Conservation (phyloP, 2,113 vertebrate genomes). For the Colistium nudipinnis region DNA sequence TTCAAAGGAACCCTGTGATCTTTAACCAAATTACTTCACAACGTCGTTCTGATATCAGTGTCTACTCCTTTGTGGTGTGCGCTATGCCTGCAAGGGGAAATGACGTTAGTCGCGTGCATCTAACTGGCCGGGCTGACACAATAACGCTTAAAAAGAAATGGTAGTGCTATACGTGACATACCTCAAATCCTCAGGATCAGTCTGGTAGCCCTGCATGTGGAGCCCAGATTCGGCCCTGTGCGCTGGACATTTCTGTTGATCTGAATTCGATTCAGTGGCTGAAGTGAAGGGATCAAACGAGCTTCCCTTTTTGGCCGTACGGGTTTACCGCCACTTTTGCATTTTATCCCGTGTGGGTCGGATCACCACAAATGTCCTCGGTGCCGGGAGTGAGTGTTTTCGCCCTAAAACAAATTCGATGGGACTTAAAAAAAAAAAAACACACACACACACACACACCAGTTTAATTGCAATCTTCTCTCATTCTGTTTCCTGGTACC, state of each 20-base stretch:
- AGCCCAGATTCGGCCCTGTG: background rate
- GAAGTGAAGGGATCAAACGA: no score
- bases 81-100: background rate
- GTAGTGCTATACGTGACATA: background rate
- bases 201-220: conserved; percentile 16
- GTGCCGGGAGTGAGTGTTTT: conserved; percentile 23
- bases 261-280: conserved; percentile 1
- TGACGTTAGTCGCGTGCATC: conserved; percentile 1
- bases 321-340: conserved; percentile 23
- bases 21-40: conserved; percentile 27
- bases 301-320: no score
- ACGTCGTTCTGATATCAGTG: conserved; percentile 2
- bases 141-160: conserved; percentile 1
- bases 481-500: conserved; percentile 88
- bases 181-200: background rate
- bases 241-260: conserved; percentile 25
- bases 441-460: conserved; percentile 6
- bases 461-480: conserved; percentile 88
- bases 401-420: conserved; percentile 25
- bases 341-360: conserved; percentile 15
- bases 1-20: no score
- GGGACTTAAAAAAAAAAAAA: conserved; percentile 7
- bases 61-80: background rate
- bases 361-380: conserved; percentile 22
- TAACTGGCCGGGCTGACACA: conserved; percentile 1